Conservation (phyloP, 2,797 vertebrate species). For the Lepidocolaptes lacrymiger region DNA sequence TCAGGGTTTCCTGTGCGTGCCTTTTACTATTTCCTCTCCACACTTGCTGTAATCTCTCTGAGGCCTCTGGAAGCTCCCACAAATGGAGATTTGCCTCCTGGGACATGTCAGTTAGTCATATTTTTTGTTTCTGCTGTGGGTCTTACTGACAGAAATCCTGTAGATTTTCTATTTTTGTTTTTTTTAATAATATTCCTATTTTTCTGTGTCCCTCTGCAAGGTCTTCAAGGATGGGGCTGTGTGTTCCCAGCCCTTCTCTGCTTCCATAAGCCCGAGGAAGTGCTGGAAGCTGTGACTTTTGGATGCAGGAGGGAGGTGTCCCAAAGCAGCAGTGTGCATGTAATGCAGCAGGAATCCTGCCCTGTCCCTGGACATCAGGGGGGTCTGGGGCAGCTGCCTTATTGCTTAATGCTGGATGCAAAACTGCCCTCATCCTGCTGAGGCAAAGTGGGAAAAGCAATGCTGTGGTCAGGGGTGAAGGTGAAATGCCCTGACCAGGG, state of each 20-base stretch:
- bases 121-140: neutral
- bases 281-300: neutral
- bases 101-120: neutral
- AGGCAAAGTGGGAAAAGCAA: neutral
- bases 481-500: neutral
- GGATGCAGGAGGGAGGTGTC: neutral
- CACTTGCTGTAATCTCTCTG: neutral
- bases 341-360: neutral
- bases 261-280: neutral
- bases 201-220: neutral
- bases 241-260: neutral
- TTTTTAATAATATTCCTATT: neutral
- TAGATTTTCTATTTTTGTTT: too few species aligned
- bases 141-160: neutral
- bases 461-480: fast-evolving
- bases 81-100: neutral
- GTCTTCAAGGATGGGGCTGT: neutral
- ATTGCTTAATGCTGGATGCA: fast-evolving
- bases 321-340: neutral
- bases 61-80: neutral
- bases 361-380: neutral
- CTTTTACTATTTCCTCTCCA: conserved; percentile 28
- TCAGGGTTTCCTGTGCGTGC: neutral
- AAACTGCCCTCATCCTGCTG: neutral
- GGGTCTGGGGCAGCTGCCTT: neutral